Base-by-base conservation (phyloP, 2,888 invertebrate species). In the Linnaemya vulpina region DNA sequence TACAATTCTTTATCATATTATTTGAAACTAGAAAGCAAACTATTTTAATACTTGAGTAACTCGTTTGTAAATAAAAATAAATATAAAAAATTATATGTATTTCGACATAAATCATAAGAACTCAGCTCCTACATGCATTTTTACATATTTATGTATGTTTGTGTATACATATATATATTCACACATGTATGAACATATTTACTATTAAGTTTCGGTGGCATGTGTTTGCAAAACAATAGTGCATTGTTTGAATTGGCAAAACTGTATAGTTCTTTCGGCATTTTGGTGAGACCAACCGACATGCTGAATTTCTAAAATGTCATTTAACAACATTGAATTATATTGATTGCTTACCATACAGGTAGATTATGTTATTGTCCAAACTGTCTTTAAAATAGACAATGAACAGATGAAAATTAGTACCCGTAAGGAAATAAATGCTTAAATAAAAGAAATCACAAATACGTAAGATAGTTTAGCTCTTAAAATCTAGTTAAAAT, bases 191-290 rank as follows among this genome's bases (percentile, higher is more conserved):
- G 15, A 20, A 7, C 20, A 9, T n/a, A 58, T 0, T 20, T 46
- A 38, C 62, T 30, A 30, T 30, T 30, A 30, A 30, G 30, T 30
- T 30, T 30, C 30, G 30, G 30, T 5, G 30, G 30, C 30, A 5
- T 5, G 5, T 30, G 30, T 30, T 55, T 20, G n/a, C 17, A 30
- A 68, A 51, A 83, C 68, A 83, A 78, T 75, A 43, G 38, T n/a
- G 43, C 30, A 68, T 83, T 73, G 43, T 83, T 78, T 74, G 51
- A 68, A 68, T 83, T 77, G 73, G 62, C 63, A 63, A 68, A 71
- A 68, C 63, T 53, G 65, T 78, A 51, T 70, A 60, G 43, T 68
- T 55, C 13, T 74, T 71, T n/a, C 68, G 78, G 75, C 63, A 79
- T 71, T 79, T 78, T 22, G 62, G 78, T 70, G 67, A 46, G 70